These are phyloP conservation scores for Phainopepla nitens DNA, from an alignment of 2,113 vertebrate species.

Conservation along the genomic window DNA sequence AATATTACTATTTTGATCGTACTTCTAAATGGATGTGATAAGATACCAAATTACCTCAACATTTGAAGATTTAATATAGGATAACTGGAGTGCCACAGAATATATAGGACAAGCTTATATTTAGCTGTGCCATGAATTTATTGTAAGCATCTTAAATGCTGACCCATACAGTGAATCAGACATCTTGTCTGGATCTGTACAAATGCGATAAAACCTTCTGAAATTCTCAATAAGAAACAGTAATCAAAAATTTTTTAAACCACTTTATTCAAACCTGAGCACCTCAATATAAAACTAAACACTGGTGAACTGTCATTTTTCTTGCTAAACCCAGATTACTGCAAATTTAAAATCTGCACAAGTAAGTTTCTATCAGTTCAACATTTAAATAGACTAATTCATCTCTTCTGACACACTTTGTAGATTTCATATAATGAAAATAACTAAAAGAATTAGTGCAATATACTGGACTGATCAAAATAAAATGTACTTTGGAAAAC, in stretches of 20 bases:
- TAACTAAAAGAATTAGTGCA: constrained; percentile 82
- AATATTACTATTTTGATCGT: constrained; percentile 63
- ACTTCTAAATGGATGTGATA: constrained; percentile 58
- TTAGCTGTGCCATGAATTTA: background rate
- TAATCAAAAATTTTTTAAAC: constrained; percentile 57
- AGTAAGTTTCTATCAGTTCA: constrained; percentile 72
- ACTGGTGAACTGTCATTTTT: constrained; percentile 74
- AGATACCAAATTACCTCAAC: background rate
- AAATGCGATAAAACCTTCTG: background rate
- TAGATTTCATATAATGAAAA: constrained; percentile 83
- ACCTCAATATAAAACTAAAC: constrained; percentile 83
- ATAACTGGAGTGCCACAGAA: background rate
- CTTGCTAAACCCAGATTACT: constrained; percentile 74
- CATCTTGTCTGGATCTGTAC: background rate
- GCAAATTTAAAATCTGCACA: constrained; percentile 74
- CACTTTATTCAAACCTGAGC: constrained; percentile 85
- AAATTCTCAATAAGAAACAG: background rate
- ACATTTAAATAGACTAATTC: constrained; percentile 81
- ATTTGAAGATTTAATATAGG: background rate
- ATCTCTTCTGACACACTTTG: constrained; percentile 74
- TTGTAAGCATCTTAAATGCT: background rate
- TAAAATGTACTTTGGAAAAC: constrained; percentile 78
- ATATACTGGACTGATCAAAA: constrained; percentile 77
- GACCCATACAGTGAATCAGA: background rate
- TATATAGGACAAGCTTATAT: background rate